Evolutionary conservation across 92 coral and sea anemone genomes (phyloP), one percentile per base, ranked within the genome.

Genomic region (Pocillopora grandis): DNA sequence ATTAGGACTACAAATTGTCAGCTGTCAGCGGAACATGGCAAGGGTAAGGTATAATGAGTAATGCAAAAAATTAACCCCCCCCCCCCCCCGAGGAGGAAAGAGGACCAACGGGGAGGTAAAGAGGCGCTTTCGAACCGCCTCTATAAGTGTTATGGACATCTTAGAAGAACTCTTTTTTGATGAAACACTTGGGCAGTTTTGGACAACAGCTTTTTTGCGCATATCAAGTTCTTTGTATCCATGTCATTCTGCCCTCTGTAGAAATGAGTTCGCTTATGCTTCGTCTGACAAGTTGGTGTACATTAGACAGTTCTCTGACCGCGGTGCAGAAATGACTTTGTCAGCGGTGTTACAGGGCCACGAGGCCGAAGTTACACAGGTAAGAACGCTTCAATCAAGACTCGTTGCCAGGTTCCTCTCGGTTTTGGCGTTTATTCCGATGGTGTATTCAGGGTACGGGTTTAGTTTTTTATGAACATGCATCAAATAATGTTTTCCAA

Each of bases 341-440:
- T 86, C 93, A 65, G 94, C 98, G n/a, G 94, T 96, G 17, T 85
- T 96, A 64, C 99, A 96, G 79, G 99, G 99, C 19, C 99, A 96
- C 67, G 99, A 96, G 63, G 99, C 99, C 14, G 99, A 96, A 75
- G 98, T 96, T 12, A 96, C 99, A 5, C 99, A 96, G 93, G 99
- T 96, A 79, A n/a, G 57, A 49, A 19, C 71, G 68, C 65, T 19
- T 58, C n/a, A 62, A 60, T 20, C 37, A 64, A 58, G 48, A 15
- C 62, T 60, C 57, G 42, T 31, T 20, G 21, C 15, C 59, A 71
- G 55, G 58, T 58, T 6, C 71, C 1, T 57, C 27, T 21, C 13
- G 42, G n/a, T 27, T 2, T 14, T 42, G 83, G 21, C 68, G 73
- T 33, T 33, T 19, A 66, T 2, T 20, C 21, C 10, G 6, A 42